phyloP scores from a whole-genome alignment of 2,797 vertebrate genomes.

The Cercopithecus petaurista region DNA sequence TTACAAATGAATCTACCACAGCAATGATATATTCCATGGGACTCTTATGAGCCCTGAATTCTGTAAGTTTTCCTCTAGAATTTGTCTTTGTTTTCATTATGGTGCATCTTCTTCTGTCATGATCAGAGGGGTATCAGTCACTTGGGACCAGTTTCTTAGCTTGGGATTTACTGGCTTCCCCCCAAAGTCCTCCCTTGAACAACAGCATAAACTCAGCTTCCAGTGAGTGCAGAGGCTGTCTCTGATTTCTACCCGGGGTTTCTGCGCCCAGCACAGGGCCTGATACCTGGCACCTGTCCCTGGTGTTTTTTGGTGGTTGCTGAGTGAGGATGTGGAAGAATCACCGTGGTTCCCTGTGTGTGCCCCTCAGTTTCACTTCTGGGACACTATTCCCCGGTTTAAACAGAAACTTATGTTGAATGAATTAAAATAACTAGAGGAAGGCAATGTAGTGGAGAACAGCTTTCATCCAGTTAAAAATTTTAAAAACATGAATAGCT shows the following conservation, averaged over 20 bases:
- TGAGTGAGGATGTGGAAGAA: neutral
- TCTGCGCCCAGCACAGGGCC: accelerated
- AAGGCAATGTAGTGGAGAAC: neutral
- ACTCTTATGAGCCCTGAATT: accelerated
- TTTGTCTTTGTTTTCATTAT: neutral
- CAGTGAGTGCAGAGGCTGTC: too few species aligned
- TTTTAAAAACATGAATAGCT: neutral
- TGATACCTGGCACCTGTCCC: too few species aligned
- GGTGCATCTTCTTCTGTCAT: neutral
- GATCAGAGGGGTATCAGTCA: accelerated
- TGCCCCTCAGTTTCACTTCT: neutral
- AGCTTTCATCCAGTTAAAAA: neutral
- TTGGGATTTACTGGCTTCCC: neutral
- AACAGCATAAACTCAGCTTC: neutral
- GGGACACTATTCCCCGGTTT: neutral
- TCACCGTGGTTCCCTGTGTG: accelerated
- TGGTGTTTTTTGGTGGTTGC: accelerated
- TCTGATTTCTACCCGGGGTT: neutral
- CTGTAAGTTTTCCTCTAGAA: neutral
- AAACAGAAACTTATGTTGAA: neutral
- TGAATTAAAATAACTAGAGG: neutral
- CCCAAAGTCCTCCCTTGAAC: neutral
- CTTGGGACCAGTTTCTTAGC: neutral
- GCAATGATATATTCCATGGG: accelerated
- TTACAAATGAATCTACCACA: accelerated